These are phyloP conservation scores for Morinoia aosen DNA, from an alignment of 2,888 invertebrate genomes.

Conservation along the genomic window DNA sequence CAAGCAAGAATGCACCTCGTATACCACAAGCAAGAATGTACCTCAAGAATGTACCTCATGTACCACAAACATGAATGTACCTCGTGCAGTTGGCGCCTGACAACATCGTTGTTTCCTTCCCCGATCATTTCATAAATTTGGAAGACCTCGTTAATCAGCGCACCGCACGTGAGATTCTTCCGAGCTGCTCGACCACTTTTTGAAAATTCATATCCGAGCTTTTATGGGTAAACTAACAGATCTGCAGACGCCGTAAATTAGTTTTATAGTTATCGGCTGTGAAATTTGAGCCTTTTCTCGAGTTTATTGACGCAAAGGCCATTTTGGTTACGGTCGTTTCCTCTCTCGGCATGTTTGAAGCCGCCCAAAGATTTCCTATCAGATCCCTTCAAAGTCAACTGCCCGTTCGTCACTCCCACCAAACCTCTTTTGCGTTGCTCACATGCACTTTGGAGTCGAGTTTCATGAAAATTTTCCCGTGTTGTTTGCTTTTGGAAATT, in stretches of 20 bases:
- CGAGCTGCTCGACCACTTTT: background rate
- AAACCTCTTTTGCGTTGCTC: background rate
- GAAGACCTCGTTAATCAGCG: background rate
- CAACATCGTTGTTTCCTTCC: background rate
- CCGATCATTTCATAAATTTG: background rate
- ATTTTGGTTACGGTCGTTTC: constrained; percentile 15
- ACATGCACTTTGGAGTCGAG: background rate
- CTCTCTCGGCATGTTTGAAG: constrained; percentile 18
- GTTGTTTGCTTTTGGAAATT: background rate
- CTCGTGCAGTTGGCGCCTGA: background rate
- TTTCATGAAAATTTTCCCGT: background rate
- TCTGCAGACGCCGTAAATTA: constrained; percentile 43
- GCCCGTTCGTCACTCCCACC: constrained; percentile 2
- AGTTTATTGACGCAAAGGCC: constrained; percentile 39
- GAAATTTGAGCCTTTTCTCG: constrained; percentile 29
- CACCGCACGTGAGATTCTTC: constrained; percentile 24
- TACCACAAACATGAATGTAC: background rate
- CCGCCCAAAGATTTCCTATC: background rate
- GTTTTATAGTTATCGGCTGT: constrained; percentile 41
- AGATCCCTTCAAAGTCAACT: background rate
- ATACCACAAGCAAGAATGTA: too few species aligned
- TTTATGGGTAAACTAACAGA: constrained; percentile 44
- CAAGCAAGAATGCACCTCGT: too few species aligned
- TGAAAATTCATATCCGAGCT: constrained; percentile 45
- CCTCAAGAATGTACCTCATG: background rate